phyloP scores from a whole-genome alignment of 2,113 vertebrate genomes.

The Tylochromis polylepis region DNA sequence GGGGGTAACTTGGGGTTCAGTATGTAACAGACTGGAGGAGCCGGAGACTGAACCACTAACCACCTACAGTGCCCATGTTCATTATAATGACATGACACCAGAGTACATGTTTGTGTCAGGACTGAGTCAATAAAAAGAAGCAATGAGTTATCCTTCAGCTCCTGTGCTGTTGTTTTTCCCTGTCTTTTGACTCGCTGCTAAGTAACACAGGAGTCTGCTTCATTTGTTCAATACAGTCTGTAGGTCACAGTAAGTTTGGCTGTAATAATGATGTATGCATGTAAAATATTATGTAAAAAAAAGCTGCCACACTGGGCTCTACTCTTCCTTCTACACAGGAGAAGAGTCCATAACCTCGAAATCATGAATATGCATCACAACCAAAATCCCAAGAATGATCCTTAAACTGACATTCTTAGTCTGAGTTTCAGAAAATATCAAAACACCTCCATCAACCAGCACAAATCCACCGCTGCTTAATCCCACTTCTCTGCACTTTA shows the following conservation, averaged over 20 bases:
- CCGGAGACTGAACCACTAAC: background rate
- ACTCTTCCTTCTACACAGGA: background rate
- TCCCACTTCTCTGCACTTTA: background rate
- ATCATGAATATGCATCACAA: constrained; percentile 26
- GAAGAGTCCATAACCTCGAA: background rate
- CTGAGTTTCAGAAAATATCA: background rate
- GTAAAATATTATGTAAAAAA: background rate
- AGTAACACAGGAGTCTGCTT: background rate
- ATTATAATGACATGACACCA: background rate
- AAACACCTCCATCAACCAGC: background rate
- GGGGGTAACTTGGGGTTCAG: background rate
- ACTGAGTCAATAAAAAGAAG: background rate
- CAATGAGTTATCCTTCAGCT: background rate
- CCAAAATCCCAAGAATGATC: background rate
- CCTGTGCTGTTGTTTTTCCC: background rate
- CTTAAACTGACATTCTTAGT: background rate
- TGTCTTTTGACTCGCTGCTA: background rate
- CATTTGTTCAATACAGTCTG: fast-evolving
- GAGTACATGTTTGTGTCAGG: background rate
- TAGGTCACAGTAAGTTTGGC: background rate
- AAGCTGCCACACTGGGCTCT: background rate
- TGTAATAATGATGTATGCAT: background rate
- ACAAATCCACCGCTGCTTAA: constrained; percentile 21
- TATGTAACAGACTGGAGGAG: background rate
- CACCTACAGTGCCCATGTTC: background rate